Conservation (phyloP, 2,113 vertebrate genomes). For the Neogobius melanostomus region DNA sequence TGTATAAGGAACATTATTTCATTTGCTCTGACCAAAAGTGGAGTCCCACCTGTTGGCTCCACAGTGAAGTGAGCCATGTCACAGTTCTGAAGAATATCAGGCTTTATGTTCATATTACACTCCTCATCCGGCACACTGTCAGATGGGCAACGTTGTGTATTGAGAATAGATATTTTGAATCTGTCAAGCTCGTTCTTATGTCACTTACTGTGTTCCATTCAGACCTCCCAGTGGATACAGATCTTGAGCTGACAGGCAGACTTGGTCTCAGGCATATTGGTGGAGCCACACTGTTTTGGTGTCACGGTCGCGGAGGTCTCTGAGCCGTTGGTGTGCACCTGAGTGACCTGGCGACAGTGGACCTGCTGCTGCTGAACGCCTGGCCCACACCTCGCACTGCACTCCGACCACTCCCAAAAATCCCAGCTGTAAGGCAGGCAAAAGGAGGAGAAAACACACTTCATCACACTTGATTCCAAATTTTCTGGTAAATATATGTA, state of each 20-base stretch:
- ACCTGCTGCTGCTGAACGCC: constrained; percentile 92
- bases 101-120: constrained; percentile 90
- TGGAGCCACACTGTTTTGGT: constrained; percentile 79
- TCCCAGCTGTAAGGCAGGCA: constrained; percentile 83
- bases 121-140: constrained; percentile 86
- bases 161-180: not conserved
- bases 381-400: constrained; percentile 89
- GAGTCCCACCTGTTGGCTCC: constrained; percentile 86
- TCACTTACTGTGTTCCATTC: constrained; percentile 89
- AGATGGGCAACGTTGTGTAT: not conserved
- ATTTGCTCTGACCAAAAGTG: not conserved
- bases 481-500: constrained; percentile 5
- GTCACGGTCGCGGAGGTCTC: constrained; percentile 71
- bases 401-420: constrained; percentile 94
- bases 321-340: constrained; percentile 76
- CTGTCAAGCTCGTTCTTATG: not conserved
- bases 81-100: constrained; percentile 87
- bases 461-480: not conserved
- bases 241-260: constrained; percentile 93
- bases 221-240: constrained; percentile 94
- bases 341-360: constrained; percentile 82
- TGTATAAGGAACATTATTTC: not conserved
- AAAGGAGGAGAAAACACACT: not conserved
- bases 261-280: constrained; percentile 85
- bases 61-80: constrained; percentile 94